These are phyloP conservation scores for Zaprionus bogoriensis DNA, from an alignment of 2,888 invertebrate species.

Conservation along the genomic window DNA sequence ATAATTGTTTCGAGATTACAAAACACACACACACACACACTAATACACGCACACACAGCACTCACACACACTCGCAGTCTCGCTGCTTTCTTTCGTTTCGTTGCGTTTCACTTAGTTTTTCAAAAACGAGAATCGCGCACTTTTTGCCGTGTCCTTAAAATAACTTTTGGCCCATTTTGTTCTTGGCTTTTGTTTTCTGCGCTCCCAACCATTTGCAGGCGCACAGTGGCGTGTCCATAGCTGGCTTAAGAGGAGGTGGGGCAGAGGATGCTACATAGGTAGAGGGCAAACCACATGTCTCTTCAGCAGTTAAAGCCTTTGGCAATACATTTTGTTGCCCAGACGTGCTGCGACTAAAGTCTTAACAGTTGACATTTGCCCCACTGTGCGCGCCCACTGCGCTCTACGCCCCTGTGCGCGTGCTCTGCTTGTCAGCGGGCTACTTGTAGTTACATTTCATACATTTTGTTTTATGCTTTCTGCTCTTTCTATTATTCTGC, in stretches of 20 bases:
- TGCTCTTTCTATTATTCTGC: conserved; percentile 78
- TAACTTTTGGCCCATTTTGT: conserved; percentile 80
- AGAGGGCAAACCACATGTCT: neutral
- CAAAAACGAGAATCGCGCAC: conserved; percentile 37
- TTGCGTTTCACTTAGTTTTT: conserved; percentile 32
- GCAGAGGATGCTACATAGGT: neutral
- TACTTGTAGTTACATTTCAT: conserved; percentile 65
- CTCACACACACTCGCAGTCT: neutral
- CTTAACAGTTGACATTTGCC: conserved; percentile 41
- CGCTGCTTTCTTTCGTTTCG: conserved; percentile 21
- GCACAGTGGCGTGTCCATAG: conserved; percentile 19
- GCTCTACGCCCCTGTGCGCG: conserved; percentile 2
- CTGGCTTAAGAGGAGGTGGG: neutral
- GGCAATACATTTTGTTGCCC: conserved; percentile 16
- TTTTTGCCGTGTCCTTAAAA: conserved; percentile 64
- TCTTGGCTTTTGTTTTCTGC: conserved; percentile 53
- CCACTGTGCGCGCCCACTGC: conserved; percentile 7
- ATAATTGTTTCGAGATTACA: conserved; percentile 75
- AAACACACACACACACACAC: conserved; percentile 16
- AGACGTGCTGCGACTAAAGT: conserved; percentile 15
- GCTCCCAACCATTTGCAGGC: too few relatives aligned
- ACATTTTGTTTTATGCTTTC: conserved; percentile 55
- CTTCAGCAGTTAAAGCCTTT: conserved; percentile 30
- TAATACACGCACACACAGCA: neutral
- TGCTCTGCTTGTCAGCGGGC: conserved; percentile 49